Percentiles rank a stretch among this genome's conserved stretches.
phyloP scores from a whole-genome alignment of 1,140 invertebrate genomes.

The Eubasilissa regina region DNA sequence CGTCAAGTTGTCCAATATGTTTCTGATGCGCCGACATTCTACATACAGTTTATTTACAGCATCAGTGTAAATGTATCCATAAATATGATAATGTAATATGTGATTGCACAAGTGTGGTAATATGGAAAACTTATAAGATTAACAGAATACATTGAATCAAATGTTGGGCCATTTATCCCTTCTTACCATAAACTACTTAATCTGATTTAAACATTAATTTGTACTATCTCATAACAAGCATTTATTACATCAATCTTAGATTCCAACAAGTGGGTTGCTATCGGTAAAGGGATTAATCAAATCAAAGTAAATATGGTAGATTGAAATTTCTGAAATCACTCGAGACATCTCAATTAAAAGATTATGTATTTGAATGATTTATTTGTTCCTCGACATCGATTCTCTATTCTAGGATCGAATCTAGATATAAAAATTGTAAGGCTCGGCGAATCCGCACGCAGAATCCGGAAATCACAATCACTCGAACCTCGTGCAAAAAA shows the following conservation, averaged over 20 bases:
- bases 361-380: no score
- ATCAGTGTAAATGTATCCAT: conserved; percentile 53
- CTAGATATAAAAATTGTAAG: no score
- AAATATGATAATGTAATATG: conserved; percentile 54
- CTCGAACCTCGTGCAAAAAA: no score
- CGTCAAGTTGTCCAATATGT: background rate
- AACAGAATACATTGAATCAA: conserved; percentile 12
- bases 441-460: no score
- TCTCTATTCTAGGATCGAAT: no score
- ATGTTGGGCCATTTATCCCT: conserved; percentile 6
- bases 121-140: conserved; percentile 41
- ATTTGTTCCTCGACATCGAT: no score
- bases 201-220: conserved; percentile 59
- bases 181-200: conserved; percentile 50
- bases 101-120: conserved; percentile 58
- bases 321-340: no score
- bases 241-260: conserved; percentile 46
- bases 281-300: background rate
- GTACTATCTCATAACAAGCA: conserved; percentile 57
- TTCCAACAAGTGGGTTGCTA: conserved; percentile 17
- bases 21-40: background rate
- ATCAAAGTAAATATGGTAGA: no score
- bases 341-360: no score
- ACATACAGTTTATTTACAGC: conserved; percentile 39
- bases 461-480: no score